Evolutionary conservation across 2,797 vertebrate species (phyloP).

Genomic region (Ptychadena robeensis): DNA sequence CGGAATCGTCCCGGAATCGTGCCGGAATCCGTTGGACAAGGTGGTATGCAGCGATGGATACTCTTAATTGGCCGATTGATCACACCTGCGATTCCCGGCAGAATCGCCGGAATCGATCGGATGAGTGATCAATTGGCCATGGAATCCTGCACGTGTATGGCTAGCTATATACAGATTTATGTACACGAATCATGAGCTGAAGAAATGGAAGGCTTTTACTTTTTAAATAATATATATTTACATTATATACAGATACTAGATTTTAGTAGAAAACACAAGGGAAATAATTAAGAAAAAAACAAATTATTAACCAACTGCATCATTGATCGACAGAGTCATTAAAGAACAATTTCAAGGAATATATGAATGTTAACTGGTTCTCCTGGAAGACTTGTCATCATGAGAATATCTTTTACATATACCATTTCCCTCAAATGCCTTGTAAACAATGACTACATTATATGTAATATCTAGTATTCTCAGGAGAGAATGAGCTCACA

Average conservation of each 20-base stretch:
- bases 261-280: neutral
- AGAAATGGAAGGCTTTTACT: neutral
- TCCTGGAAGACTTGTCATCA: neutral
- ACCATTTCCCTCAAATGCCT: neutral
- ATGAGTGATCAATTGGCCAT: no score
- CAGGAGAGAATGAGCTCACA: neutral
- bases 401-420: neutral
- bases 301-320: neutral
- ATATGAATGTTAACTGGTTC: neutral
- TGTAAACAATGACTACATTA: neutral
- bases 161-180: no score
- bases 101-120: no score
- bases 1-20: no score
- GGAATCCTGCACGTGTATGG: no score
- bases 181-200: no score
- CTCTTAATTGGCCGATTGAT: no score
- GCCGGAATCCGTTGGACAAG: no score
- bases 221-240: neutral
- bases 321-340: neutral
- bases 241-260: neutral
- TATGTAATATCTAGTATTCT: neutral
- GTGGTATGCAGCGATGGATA: no score
- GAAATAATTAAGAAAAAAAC: neutral
- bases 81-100: no score
- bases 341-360: neutral